Evolutionary conservation across 2,888 invertebrate genomes (phyloP).

Genomic region (Hypselothyrea guttata): DNA sequence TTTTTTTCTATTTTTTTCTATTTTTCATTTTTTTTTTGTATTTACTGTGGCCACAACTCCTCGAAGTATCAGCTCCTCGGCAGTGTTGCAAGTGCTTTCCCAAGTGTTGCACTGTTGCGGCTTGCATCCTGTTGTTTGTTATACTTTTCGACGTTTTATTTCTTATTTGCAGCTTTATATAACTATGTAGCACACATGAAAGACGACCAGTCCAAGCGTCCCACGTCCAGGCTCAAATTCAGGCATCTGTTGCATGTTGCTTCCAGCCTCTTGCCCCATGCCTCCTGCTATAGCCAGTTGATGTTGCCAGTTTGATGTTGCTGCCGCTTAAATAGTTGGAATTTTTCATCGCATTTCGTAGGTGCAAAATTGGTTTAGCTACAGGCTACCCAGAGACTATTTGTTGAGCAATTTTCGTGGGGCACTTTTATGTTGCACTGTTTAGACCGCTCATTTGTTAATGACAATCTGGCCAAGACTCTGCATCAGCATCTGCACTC

Average conservation of each 20-base stretch:
- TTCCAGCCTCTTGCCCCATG: conserved; percentile 13
- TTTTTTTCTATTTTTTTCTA: conserved; percentile 37
- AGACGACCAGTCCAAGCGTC: conserved; percentile 29
- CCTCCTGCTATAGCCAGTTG: conserved; percentile 3
- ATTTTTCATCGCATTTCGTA: conserved; percentile 51
- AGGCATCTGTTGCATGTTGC: conserved; percentile 25
- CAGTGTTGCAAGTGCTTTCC: conserved; percentile 56
- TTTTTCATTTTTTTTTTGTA: no score
- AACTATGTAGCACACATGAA: conserved; percentile 50
- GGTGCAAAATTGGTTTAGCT: conserved; percentile 55
- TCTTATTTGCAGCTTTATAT: conserved; percentile 70
- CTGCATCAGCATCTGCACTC: no score
- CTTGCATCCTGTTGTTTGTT: conserved; percentile 74
- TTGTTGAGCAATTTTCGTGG: conserved; percentile 45
- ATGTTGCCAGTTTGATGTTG: conserved; percentile 2
- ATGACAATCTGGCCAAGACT: conserved; percentile 46
- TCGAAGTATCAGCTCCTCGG: conserved; percentile 18
- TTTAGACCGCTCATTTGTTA: conserved; percentile 53
- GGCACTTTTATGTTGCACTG: conserved; percentile 42
- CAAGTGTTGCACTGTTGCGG: conserved; percentile 31
- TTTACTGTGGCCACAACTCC: conserved; percentile 12
- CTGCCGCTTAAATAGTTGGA: conserved; percentile 58
- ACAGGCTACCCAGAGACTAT: conserved; percentile 15
- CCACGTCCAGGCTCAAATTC: conserved; percentile 22
- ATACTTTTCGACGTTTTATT: conserved; percentile 72